Percentiles rank a stretch among this genome's conserved stretches.
Evolutionary conservation across 2,797 vertebrate genomes (phyloP).

Genomic region (Myotis vivesi): DNA sequence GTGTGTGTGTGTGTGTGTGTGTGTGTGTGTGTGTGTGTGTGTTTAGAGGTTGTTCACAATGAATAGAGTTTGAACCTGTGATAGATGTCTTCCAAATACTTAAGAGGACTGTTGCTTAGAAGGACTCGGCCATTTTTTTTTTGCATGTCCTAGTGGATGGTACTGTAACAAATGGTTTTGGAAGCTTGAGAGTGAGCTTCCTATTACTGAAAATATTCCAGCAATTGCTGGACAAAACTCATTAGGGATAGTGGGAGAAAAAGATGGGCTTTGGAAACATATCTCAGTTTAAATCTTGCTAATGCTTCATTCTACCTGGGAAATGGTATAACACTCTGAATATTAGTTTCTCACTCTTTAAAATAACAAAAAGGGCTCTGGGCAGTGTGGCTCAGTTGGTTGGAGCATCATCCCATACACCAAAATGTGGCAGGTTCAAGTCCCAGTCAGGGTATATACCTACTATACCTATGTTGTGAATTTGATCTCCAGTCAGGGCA

Average conservation of each 20-base stretch:
- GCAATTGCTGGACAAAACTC: neutral
- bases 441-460: neutral
- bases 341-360: constrained; percentile 17
- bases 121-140: neutral
- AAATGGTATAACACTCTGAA: constrained; percentile 11
- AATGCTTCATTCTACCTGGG: neutral
- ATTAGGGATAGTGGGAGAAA: constrained; percentile 17
- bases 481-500: neutral
- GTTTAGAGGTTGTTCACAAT: neutral
- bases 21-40: neutral
- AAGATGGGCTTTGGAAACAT: neutral
- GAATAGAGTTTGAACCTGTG: neutral
- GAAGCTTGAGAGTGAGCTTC: constrained; percentile 1
- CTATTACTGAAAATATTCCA: constrained; percentile 31
- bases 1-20: neutral
- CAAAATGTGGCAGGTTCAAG: neutral
- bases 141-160: neutral
- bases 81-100: neutral
- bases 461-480: neutral
- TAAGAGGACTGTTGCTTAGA: neutral
- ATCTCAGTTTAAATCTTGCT: constrained; percentile 24
- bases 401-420: neutral
- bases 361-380: constrained; percentile 15
- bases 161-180: constrained; percentile 27
- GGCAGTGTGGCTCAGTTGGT: neutral